A percentile compares a stretch with the other conserved stretches of the same genome.
phyloP scores from a whole-genome alignment of 2,888 invertebrate genomes.

The Embidobia sp. region DNA sequence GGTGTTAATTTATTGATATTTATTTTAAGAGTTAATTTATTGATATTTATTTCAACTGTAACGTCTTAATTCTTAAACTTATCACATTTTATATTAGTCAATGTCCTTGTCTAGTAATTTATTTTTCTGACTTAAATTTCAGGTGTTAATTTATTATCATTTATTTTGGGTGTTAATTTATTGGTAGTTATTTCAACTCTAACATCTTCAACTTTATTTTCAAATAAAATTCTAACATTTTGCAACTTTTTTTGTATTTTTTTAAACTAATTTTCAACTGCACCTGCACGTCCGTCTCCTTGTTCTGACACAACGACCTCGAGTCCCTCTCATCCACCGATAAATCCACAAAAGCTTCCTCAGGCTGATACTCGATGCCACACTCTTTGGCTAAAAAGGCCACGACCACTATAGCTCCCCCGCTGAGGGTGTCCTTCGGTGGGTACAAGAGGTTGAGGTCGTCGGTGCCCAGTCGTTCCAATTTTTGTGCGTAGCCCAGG shows the following conservation, averaged over 20 bases:
- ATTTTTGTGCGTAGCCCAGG: constrained; percentile 85
- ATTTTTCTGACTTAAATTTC: too few relatives aligned
- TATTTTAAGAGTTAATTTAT: too few relatives aligned
- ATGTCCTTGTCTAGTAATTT: too few relatives aligned
- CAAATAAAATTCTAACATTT: not conserved
- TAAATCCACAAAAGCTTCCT: constrained; percentile 72
- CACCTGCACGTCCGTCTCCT: constrained; percentile 78
- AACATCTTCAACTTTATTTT: not conserved
- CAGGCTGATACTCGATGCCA: constrained; percentile 83
- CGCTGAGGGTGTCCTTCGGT: constrained; percentile 83
- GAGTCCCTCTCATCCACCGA: constrained; percentile 70
- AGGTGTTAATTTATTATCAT: too few relatives aligned
- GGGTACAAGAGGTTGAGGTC: constrained; percentile 86
- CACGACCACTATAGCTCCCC: constrained; percentile 85
- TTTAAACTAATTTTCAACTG: constrained; percentile 9
- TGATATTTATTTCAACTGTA: too few relatives aligned
- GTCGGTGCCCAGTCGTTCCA: constrained; percentile 86
- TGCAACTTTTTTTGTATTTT: constrained; percentile 15
- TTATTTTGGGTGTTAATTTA: too few relatives aligned
- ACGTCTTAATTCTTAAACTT: too few relatives aligned
- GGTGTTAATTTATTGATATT: too few relatives aligned
- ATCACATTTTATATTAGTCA: too few relatives aligned
- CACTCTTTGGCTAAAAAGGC: constrained; percentile 79
- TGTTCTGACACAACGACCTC: constrained; percentile 70
- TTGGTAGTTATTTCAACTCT: too few relatives aligned